Evolutionary conservation across 2,888 invertebrate species (phyloP), one percentile per base, ranked within the genome.

Genomic region (Cephonodes hylas): DNA sequence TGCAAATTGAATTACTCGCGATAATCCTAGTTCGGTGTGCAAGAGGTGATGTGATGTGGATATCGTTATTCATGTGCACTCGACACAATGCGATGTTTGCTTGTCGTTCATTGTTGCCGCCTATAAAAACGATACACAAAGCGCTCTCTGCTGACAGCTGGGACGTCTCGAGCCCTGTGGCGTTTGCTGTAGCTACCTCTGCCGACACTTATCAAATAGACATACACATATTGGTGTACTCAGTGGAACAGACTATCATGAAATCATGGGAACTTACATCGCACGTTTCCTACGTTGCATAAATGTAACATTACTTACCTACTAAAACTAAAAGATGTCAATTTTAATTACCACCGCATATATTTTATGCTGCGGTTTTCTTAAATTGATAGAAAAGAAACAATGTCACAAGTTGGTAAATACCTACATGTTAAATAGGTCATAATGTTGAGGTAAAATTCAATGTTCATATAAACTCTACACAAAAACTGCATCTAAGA

Each of bases 41-140:
- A 84, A 70, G 79, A 81, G 82, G 85, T 84, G 80, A 76, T 69
- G 72, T 69, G 73, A 71, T 75, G 76, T 66, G 80, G 73, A 80
- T 80, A 82, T 86, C 82, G 86, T 86, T 90, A 91, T 91, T 89
- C 90, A 91, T 89, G 83, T 76, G 79, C 74, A 74, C 72, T 70
- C 75, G 70, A 74, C 74, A 88, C 89, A 91, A 89, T 86, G 75
- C 79, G 67, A 74, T 91, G 89, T 91, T 91, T 90, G 86, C 87
- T 89, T 88, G 89, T 90, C 86, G 82, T 77, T 85, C 83, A 80
- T 88, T 88, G 87, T 88, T 79, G 80, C 80, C 79, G 77, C 80
- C 81, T 77, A 79, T 78, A 83, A 80, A 81, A 82, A 80, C 80
- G 77, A 80, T 75, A 73, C 75, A 88, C 84, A 84, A 84, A 84